A percentile compares a stretch with the other conserved stretches of the same genome.
phyloP scores from a whole-genome alignment of 2,797 vertebrate species.

The Hephaestus fuliginosus region DNA sequence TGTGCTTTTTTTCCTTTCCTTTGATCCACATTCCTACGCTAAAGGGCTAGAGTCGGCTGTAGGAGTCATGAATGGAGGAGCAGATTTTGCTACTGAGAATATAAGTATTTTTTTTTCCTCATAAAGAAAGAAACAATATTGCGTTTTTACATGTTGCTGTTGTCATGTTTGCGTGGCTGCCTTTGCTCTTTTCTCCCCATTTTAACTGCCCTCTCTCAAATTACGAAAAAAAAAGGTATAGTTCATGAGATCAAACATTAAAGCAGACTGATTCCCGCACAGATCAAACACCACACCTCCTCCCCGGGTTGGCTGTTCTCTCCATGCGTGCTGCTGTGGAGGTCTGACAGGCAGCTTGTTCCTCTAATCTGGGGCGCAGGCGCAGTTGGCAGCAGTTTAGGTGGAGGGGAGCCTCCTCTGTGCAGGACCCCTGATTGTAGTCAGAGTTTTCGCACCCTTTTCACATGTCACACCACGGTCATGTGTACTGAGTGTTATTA shows the following conservation, averaged over 20 bases:
- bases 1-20: slow-evolving; percentile 72
- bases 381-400: slow-evolving; percentile 49
- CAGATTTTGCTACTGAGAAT: slow-evolving; percentile 55
- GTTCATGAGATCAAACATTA: slow-evolving; percentile 13
- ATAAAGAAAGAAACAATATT: background rate
- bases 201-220: background rate
- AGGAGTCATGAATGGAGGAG: slow-evolving; percentile 80
- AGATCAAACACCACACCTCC: slow-evolving; percentile 55
- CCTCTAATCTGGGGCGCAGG: slow-evolving; percentile 64
- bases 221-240: background rate
- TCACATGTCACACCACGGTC: slow-evolving; percentile 29
- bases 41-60: slow-evolving; percentile 67
- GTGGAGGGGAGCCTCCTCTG: slow-evolving; percentile 50
- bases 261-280: slow-evolving; percentile 35
- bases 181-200: background rate
- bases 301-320: slow-evolving; percentile 53
- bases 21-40: slow-evolving; percentile 87
- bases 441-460: slow-evolving; percentile 57
- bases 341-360: slow-evolving; percentile 66
- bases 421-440: slow-evolving; percentile 50
- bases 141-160: background rate
- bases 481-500: background rate
- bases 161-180: background rate
- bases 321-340: slow-evolving; percentile 63
- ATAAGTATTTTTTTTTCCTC: slow-evolving; percentile 9